Percentiles rank a stretch among this genome's conserved stretches.
Conservation (phyloP, 2,113 vertebrate species). For the Piprites chloris region DNA sequence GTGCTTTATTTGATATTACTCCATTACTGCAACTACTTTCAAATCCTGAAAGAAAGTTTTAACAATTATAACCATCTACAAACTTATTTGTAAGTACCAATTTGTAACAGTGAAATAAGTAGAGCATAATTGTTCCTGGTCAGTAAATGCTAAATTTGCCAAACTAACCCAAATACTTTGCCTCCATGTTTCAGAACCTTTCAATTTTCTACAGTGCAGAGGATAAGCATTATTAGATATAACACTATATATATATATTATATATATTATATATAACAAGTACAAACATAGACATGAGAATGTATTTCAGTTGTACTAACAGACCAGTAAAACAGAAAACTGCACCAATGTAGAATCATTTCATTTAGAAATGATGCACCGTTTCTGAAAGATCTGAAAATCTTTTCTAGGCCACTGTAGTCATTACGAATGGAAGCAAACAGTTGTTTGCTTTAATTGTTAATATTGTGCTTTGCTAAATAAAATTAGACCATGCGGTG, state of each 20-base stretch:
- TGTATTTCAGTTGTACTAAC: background rate
- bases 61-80: background rate
- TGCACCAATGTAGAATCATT: accelerated
- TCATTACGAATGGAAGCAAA: background rate
- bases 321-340: background rate
- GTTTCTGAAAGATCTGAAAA: background rate
- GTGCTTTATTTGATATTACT: slow-evolving; percentile 88
- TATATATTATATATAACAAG: background rate
- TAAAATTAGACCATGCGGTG: background rate
- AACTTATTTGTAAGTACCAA: background rate
- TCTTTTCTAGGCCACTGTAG: background rate
- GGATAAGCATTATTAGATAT: background rate
- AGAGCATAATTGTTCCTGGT: background rate
- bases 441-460: background rate
- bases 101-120: background rate
- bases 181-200: background rate
- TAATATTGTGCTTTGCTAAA: slow-evolving; percentile 9
- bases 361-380: background rate
- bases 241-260: too few species aligned
- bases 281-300: background rate
- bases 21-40: slow-evolving; percentile 97
- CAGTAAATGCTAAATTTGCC: background rate
- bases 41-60: slow-evolving; percentile 72
- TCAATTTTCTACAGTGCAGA: background rate
- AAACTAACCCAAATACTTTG: background rate